Conservation (phyloP, 1,140 invertebrate genomes). For the Phymorhynchus buccinoides region DNA sequence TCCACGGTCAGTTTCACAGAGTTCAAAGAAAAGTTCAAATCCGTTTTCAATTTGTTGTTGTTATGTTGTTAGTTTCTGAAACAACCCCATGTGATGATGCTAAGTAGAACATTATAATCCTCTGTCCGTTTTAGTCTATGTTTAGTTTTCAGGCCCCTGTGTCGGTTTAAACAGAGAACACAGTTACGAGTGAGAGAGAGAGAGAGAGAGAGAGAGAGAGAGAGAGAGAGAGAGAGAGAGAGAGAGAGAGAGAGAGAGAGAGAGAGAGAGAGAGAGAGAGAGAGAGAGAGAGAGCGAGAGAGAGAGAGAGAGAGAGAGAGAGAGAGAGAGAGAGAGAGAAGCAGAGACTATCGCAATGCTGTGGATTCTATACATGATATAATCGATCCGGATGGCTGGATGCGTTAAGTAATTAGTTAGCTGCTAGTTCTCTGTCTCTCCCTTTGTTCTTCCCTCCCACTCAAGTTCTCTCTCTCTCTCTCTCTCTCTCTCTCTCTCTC, state of each 20-base stretch:
- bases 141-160: too few species aligned
- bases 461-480: neutral
- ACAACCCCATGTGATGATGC: too few species aligned
- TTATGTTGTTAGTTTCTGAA: too few species aligned
- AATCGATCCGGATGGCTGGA: too few species aligned
- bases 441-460: neutral
- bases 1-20: too few species aligned
- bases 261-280: neutral
- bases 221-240: neutral
- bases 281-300: neutral
- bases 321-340: neutral
- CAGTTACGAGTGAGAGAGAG: neutral
- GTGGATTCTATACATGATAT: too few species aligned
- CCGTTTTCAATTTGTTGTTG: too few species aligned
- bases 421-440: too few species aligned
- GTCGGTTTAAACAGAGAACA: neutral
- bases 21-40: too few species aligned
- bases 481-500: neutral
- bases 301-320: neutral
- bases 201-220: neutral
- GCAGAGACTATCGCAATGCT: neutral
- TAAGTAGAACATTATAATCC: too few species aligned
- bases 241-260: conserved; percentile 1
- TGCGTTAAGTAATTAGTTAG: too few species aligned
- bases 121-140: too few species aligned